Conservation (phyloP, 2,888 invertebrate genomes). For the Hydrotaea diabolus region DNA sequence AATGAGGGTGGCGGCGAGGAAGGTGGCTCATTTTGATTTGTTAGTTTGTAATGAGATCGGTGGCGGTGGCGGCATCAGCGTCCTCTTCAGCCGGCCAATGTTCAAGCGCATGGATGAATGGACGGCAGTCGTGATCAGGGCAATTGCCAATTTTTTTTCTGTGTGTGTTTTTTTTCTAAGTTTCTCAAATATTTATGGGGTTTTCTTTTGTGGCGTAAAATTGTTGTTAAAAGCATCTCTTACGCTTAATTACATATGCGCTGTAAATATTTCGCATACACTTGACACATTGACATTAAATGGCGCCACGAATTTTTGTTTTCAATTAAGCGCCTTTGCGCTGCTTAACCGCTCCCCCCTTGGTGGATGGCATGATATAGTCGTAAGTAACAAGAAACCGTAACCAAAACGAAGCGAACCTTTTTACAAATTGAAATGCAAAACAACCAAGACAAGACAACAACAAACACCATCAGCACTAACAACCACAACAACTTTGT, state of each 20-base stretch:
- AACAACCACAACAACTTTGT: conserved; percentile 34
- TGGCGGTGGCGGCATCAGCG: not conserved
- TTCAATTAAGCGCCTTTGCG: not conserved
- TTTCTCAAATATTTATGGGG: conserved; percentile 9
- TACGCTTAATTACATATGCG: conserved; percentile 62
- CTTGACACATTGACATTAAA: conserved; percentile 67
- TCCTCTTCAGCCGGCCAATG: too few relatives aligned
- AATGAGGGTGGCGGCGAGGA: not conserved
- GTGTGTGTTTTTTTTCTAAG: not conserved
- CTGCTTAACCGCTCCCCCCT: not conserved
- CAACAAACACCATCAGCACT: conserved; percentile 12
- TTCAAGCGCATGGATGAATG: not conserved
- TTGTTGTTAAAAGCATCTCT: conserved; percentile 61
- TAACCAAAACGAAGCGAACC: not conserved
- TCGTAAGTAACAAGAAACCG: conserved; percentile 11
- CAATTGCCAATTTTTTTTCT: conserved; percentile 43
- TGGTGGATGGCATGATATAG: not conserved
- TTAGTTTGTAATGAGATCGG: not conserved
- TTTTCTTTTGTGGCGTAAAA: conserved; percentile 40
- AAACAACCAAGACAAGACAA: conserved; percentile 50
- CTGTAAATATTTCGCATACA: conserved; percentile 62
- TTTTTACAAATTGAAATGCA: conserved; percentile 45
- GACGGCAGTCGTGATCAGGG: not conserved
- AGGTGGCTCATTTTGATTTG: conserved; percentile 9
- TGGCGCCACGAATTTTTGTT: conserved; percentile 54